Base-by-base conservation (phyloP, 2,113 vertebrate genomes). In the Anhinga rufa region DNA sequence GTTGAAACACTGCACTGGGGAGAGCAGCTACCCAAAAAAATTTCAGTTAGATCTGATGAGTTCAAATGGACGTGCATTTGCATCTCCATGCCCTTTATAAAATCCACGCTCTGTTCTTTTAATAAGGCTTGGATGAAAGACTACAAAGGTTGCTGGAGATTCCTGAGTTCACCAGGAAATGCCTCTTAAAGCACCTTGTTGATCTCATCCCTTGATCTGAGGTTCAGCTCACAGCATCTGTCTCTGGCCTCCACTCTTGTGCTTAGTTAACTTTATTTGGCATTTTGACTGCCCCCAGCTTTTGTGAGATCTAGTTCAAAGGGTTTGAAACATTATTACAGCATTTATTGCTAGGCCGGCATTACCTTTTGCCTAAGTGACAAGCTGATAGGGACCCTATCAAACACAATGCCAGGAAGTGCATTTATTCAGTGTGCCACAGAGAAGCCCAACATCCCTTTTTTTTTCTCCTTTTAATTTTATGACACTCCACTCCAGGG, bases 101-200 rank as follows among this genome's bases (percentile, higher is more conserved):
- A 96, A 88, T 34, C 87, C 36, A n/a, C 1, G 0, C 22, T 87
- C 82, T 88, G 62, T 52, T 93, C 79, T 84, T 94, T 77, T 71
- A 57, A 49, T 42, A 68, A 58, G 32, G 14, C 34, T 70, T 51
- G 74, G 65, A 95, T 75, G 81, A 92, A 89, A 52, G 58, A 64
- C 74, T 71, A 77, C 44, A 93, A 92, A 96, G 42, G 44, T 77
- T 86, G 58, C 60, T 79, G 82, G 68, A 82, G 75, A 87, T 90
- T 95, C 48, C 44, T 15, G 13, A 64, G 77, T 91, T 74, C 93
- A 80, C 64, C 72, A 92, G 93, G 82, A 95, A 95, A 96, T 82
- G 71, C 36, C 88, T 96, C 34, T 79, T 94, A 66, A 55, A 87
- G 69, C 29, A 69, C 76, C 88, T 88, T 81, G 66, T 90, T 92